Percentiles rank a stretch among this genome's conserved stretches.
Evolutionary conservation across 2,888 invertebrate species (phyloP).

Genomic region (Spilarctia lutea): DNA sequence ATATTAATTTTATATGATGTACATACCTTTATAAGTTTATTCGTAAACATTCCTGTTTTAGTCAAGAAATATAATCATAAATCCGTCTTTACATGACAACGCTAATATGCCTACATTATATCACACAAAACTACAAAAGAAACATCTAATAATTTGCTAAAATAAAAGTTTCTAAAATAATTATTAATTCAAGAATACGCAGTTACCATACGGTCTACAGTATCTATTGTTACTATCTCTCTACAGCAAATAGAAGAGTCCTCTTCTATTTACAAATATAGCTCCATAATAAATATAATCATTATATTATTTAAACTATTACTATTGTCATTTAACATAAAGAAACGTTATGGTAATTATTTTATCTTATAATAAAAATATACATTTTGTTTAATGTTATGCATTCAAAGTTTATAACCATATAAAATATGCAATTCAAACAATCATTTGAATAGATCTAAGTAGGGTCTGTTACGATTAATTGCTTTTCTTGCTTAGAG

Average conservation of each 20-base stretch:
- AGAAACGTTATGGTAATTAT: not conserved
- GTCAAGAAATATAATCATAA: no score
- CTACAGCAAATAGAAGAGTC: not conserved
- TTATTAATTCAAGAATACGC: not conserved
- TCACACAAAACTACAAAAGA: not conserved
- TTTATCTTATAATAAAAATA: not conserved
- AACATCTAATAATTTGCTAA: not conserved
- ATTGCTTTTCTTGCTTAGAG: not conserved
- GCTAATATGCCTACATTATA: not conserved
- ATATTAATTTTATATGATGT: no score
- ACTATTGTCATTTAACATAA: not conserved
- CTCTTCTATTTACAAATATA: not conserved
- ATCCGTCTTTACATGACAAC: not conserved
- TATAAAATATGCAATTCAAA: not conserved
- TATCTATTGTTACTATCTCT: not conserved
- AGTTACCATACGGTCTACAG: not conserved
- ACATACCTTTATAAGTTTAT: no score
- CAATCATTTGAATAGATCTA: not conserved
- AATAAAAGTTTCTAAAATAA: no score
- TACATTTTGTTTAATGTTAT: not conserved
- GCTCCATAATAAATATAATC: not conserved
- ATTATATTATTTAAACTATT: not conserved
- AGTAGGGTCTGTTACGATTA: not conserved
- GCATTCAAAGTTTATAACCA: not conserved
- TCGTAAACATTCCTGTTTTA: no score